Evolutionary conservation across 2,113 vertebrate species (phyloP).

Genomic region (Cromileptes altivelis): DNA sequence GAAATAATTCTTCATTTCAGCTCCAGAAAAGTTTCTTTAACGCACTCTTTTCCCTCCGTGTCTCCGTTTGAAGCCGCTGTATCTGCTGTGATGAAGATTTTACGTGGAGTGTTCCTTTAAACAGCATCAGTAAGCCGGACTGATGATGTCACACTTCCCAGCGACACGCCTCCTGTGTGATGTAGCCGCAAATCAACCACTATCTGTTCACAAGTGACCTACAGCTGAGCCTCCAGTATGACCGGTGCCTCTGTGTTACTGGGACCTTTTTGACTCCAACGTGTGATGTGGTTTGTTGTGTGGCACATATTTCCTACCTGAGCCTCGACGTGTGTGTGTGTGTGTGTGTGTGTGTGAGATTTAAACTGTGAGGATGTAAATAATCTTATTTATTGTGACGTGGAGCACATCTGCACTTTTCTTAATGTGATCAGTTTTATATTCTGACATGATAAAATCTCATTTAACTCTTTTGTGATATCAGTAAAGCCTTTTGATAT

Average conservation of each 20-base stretch:
- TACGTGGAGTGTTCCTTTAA: too few species aligned
- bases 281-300: background rate
- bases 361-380: conserved; percentile 59
- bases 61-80: too few species aligned
- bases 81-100: too few species aligned
- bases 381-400: conserved; percentile 63
- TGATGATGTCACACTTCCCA: too few species aligned
- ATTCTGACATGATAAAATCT: conserved; percentile 35
- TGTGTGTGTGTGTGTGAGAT: conserved; percentile 29
- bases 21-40: too few species aligned
- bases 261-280: background rate
- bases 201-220: conserved; percentile 42
- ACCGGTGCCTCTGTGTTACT: conserved; percentile 11
- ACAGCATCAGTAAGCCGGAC: background rate
- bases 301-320: conserved; percentile 25
- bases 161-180: too few species aligned
- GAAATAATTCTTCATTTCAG: too few species aligned
- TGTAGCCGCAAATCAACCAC: conserved; percentile 29
- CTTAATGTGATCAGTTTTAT: conserved; percentile 44
- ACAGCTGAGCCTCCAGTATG: conserved; percentile 40
- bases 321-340: conserved; percentile 35
- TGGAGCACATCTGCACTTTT: conserved; percentile 74
- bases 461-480: conserved; percentile 42
- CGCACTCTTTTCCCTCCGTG: too few species aligned
- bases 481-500: conserved; percentile 57